These are phyloP conservation scores for Sparus aurata DNA, from an alignment of 2,797 vertebrate genomes.

Conservation along the genomic window DNA sequence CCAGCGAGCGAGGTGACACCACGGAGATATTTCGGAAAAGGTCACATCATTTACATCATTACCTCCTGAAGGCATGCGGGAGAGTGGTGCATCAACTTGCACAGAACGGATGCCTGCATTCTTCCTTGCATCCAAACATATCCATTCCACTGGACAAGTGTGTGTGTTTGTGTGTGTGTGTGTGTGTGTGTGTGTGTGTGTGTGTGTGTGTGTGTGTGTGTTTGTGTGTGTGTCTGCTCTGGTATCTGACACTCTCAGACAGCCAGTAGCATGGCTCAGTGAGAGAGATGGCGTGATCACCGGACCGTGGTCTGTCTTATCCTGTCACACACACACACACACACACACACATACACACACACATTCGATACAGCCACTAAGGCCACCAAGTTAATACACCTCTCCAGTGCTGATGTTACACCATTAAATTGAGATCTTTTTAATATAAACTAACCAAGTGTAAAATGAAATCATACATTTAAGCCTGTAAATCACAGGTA, in stretches of 20 bases:
- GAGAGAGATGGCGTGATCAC: conserved; percentile 69
- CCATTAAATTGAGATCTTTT: conserved; percentile 43
- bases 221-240: conserved; percentile 14
- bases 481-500: conserved; percentile 35
- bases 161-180: conserved; percentile 20
- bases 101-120: conserved; percentile 15
- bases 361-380: conserved; percentile 29
- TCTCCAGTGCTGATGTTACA: conserved; percentile 35
- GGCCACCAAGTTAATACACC: conserved; percentile 47
- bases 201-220: conserved; percentile 1
- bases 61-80: conserved; percentile 38
- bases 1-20: conserved; percentile 45
- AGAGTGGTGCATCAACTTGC: conserved; percentile 27
- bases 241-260: conserved; percentile 73
- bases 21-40: conserved; percentile 59
- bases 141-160: conserved; percentile 19
- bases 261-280: conserved; percentile 70
- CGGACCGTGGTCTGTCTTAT: conserved; percentile 62
- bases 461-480: conserved; percentile 33
- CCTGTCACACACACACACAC: conserved; percentile 53
- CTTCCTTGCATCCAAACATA: conserved; percentile 32
- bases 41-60: conserved; percentile 64
- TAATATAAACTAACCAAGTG: conserved; percentile 39
- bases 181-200: neutral
- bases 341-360: conserved; percentile 21